Evolutionary conservation across 2,797 vertebrate species (phyloP).

Genomic region (Psittacula derbiana): DNA sequence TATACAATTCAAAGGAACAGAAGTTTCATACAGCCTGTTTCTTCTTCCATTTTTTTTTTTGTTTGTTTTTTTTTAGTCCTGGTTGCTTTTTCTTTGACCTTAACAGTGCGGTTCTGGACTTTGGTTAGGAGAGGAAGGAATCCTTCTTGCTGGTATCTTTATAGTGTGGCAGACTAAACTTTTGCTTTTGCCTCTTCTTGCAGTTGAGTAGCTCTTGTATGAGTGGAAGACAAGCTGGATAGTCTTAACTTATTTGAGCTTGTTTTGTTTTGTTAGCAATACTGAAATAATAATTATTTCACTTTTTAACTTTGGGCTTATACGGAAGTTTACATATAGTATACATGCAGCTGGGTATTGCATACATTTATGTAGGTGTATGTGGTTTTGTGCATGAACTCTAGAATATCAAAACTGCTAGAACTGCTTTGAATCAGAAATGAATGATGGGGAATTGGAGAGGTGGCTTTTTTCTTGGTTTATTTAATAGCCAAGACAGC

Average conservation of each 20-base stretch:
- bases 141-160: neutral
- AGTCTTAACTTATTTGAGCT: neutral
- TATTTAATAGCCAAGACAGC: neutral
- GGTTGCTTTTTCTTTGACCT: neutral
- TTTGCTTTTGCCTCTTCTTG: neutral
- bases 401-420: neutral
- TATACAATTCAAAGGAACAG: neutral
- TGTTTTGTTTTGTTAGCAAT: neutral
- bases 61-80: neutral
- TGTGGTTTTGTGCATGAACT: neutral
- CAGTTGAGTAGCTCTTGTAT: neutral
- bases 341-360: neutral
- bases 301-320: neutral
- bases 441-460: fast-evolving
- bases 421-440: neutral
- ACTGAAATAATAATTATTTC: neutral
- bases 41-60: neutral
- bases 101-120: neutral
- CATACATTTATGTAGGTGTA: neutral
- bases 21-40: fast-evolving
- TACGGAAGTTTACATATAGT: neutral
- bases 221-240: neutral
- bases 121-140: neutral
- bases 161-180: neutral
- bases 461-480: neutral